Evolutionary conservation across 1,140 invertebrate species (phyloP), one percentile per base, ranked within the genome.

Genomic region (Lysiphlebus fabarum): DNA sequence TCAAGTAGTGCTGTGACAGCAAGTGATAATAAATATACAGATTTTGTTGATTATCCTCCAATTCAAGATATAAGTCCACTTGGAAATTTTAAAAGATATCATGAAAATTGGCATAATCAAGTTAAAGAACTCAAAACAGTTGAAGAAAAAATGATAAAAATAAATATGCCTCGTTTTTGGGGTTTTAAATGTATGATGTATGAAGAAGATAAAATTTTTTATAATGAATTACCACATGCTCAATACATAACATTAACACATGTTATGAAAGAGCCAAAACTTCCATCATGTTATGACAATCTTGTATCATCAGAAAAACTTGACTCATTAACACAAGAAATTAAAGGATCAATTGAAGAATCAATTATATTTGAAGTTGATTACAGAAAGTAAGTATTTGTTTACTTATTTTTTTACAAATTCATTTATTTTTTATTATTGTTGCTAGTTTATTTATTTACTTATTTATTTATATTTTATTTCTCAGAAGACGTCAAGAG

Each of bases 111-210:
- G 69, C 71, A 86, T 66, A 75, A 89, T 33, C 79, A 84, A 65
- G 83, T 92, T 26, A 82, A 84, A 66, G 69, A 77, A 7, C 63
- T 90, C 41, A 79, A 85, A 48, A 90, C 89, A 1, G 82, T 91
- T 0, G 91, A 93, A 75, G 89, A 92, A 76, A 94, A 94, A 72
- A 79, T 90, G 55, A 85, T 90, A 47, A 88, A 88, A 67, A 57
- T 91, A 5, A 92, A 91, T 71, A 87, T 93, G 83, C 87, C 88
- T 6, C 82, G 83, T 50, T 91, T 88, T 71, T 93, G 91, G 74
- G 90, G 91, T 7, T 93, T 84, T 80, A 83, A 82, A 62, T 82
- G 81, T 36, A 69, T 86, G 26, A 75, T 84, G 59, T 69, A 93
- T 6, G 70, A 79, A 1, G 87, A 91, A 68, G 70, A 81, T 49